These are phyloP conservation scores for Pseudanteris insignis DNA, from an alignment of 2,888 invertebrate species.

Conservation along the genomic window DNA sequence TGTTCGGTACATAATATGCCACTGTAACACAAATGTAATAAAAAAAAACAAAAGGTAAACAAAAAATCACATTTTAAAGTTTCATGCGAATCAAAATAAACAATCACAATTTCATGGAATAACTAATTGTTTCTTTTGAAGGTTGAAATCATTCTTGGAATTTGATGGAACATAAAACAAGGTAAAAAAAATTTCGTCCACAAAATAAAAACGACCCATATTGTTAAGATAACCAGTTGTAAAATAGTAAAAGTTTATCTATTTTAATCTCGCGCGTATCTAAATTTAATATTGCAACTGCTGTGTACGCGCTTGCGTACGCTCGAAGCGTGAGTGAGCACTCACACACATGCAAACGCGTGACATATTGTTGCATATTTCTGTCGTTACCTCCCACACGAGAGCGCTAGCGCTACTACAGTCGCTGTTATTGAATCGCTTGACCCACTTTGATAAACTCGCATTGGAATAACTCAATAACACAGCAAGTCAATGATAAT, in stretches of 20 bases:
- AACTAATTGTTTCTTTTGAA: no score
- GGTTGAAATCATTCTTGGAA: no score
- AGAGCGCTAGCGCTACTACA: constrained; percentile 49
- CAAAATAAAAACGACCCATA: constrained; percentile 1
- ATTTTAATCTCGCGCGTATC: constrained; percentile 16
- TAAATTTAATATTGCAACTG: constrained; percentile 30
- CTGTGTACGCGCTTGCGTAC: no score
- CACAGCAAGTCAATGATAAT: constrained; percentile 57
- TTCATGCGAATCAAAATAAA: no score
- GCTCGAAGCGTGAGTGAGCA: no score
- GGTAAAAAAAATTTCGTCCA: not conserved
- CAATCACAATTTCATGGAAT: no score
- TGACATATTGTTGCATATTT: constrained; percentile 45
- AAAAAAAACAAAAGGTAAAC: no score
- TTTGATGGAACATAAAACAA: no score
- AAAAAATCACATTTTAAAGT: no score
- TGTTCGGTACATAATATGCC: no score
- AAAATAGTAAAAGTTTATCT: constrained; percentile 22
- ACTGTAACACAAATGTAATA: no score
- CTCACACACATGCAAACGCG: constrained; percentile 11
- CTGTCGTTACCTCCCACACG: constrained; percentile 51
- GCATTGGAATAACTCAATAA: constrained; percentile 64
- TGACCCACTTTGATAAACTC: constrained; percentile 67
- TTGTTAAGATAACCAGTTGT: constrained; percentile 5
- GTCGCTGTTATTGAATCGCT: constrained; percentile 63